Evolutionary conservation across 2,113 vertebrate genomes (phyloP).

Genomic region (Leiothrix lutea): DNA sequence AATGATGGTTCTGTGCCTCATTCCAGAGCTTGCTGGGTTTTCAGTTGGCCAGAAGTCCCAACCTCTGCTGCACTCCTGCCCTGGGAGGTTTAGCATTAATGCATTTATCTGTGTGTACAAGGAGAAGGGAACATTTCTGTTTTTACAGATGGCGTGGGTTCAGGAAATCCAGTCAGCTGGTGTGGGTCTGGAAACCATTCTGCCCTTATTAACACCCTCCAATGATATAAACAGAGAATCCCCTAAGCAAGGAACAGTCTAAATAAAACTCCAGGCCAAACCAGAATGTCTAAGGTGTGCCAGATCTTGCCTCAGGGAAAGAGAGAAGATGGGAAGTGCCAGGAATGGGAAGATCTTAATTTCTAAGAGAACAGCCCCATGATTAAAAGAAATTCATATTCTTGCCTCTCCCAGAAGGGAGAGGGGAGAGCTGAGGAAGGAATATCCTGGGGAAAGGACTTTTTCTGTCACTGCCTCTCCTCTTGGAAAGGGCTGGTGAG

Average conservation of each 20-base stretch:
- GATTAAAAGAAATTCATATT: background rate
- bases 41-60: background rate
- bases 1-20: background rate
- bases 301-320: conserved; percentile 49
- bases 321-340: conserved; percentile 18
- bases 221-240: conserved; percentile 67
- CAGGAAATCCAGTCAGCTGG: conserved; percentile 66
- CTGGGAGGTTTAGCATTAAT: background rate
- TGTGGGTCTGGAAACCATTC: conserved; percentile 66
- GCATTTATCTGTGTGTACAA: conserved; percentile 37
- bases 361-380: background rate
- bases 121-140: conserved; percentile 61
- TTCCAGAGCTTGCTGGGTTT: background rate
- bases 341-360: conserved; percentile 45
- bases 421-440: background rate
- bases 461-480: background rate
- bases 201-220: conserved; percentile 67
- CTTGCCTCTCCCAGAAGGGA: background rate
- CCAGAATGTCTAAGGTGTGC: conserved; percentile 60
- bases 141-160: conserved; percentile 61
- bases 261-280: conserved; percentile 64
- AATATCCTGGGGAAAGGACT: background rate
- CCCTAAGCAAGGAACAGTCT: conserved; percentile 62
- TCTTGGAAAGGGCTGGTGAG: background rate
- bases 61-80: background rate